A percentile compares a stretch with the other conserved stretches of the same genome.
Conservation (phyloP, 2,888 invertebrate species). For the Neria commutata region DNA sequence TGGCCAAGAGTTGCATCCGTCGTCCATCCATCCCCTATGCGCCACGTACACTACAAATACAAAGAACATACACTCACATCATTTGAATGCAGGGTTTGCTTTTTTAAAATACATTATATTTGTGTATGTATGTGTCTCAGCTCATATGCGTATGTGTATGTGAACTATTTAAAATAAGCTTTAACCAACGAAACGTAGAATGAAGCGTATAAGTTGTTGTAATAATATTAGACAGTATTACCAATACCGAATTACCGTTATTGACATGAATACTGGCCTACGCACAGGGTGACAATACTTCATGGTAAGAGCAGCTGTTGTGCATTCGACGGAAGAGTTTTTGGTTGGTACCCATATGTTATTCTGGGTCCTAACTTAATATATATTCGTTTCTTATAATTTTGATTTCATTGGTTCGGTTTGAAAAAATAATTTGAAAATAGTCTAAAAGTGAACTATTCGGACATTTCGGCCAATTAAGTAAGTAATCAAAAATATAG, state of each 20-base stretch:
- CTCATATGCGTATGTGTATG: constrained; percentile 6
- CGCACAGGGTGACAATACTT: not conserved
- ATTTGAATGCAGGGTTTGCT: too few relatives aligned
- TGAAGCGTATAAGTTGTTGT: constrained; percentile 8
- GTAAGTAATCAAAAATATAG: too few relatives aligned
- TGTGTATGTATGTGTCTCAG: not conserved
- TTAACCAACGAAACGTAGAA: not conserved
- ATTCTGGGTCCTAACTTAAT: too few relatives aligned
- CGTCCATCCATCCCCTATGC: not conserved
- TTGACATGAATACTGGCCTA: not conserved
- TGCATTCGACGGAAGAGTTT: too few relatives aligned
- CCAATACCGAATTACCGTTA: constrained; percentile 19
- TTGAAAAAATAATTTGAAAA: too few relatives aligned
- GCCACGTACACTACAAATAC: not conserved
- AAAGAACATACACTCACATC: too few relatives aligned
- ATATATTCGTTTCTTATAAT: too few relatives aligned
- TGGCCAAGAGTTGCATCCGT: constrained; percentile 2
- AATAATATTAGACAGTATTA: constrained; percentile 14
- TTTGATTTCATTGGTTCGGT: too few relatives aligned
- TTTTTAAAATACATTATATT: not conserved
- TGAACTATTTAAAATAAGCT: constrained; percentile 14
- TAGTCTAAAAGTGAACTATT: too few relatives aligned
- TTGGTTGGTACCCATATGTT: too few relatives aligned
- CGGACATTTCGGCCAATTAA: too few relatives aligned
- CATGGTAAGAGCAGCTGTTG: not conserved